Evolutionary conservation across 2,113 vertebrate species (phyloP).

Genomic region (Heliornis fulica): DNA sequence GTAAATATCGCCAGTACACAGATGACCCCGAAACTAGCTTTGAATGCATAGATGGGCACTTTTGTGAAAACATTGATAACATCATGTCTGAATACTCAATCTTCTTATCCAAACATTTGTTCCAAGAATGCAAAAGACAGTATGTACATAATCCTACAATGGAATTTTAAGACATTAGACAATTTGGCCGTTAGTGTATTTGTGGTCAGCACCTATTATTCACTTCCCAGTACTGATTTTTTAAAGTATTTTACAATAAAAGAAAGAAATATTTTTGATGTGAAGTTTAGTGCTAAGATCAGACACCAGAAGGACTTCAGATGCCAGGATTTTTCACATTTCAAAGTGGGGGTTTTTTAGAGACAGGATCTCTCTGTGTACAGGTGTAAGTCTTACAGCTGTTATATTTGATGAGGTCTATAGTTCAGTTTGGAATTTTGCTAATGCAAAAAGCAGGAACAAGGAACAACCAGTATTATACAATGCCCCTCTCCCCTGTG

Average conservation of each 20-base stretch:
- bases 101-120: neutral
- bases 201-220: neutral
- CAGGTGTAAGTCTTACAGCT: neutral
- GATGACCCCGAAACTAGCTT: neutral
- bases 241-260: neutral
- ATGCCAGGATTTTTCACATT: neutral
- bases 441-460: neutral
- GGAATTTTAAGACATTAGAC: neutral
- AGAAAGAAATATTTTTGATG: neutral
- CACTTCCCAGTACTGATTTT: neutral
- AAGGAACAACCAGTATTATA: neutral
- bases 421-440: neutral
- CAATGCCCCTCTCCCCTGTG: rapidly evolving
- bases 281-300: neutral
- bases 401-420: neutral
- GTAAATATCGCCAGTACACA: neutral
- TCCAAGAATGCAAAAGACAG: neutral
- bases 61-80: neutral
- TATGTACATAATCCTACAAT: neutral
- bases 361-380: neutral
- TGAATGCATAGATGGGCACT: neutral
- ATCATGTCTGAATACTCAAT: neutral
- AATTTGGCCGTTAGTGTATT: neutral
- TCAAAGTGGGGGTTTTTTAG: neutral
- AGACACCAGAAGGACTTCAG: neutral